Evolutionary conservation across 2,888 invertebrate genomes (phyloP), one percentile per base, ranked within the genome.

Genomic region (Venusia cambrica): DNA sequence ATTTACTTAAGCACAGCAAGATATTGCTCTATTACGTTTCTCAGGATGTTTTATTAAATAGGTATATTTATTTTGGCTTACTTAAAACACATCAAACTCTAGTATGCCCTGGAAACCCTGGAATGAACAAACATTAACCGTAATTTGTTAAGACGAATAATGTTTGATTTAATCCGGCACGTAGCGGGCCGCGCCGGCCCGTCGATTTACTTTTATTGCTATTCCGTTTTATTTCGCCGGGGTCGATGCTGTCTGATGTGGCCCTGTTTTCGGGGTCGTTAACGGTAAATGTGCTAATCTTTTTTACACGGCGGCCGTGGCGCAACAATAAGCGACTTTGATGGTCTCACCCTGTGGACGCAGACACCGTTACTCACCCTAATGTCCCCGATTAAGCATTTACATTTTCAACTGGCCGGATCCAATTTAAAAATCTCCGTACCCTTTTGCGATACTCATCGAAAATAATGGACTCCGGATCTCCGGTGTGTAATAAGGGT

Each of bases 121-220:
- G 62, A 73, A 66, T 73, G 64, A 70, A 73, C 71, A 74, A 78
- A 76, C 78, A 73, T 68, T 69, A 72, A 73, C 71, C 75, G 75
- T 81, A 83, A 83, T 83, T 84, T 83, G 74, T 77, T 81, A 79
- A 81, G 81, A 81, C 79, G 76, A 81, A 81, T 81, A 83, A 80
- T 73, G 79, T 83, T 81, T 83, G 84, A 81, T 80, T 83, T 83
- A 78, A 81, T 79, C 78, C 78, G 68, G 74, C 80, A 77, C 79
- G 77, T 78, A 73, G 57, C 62, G 57, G 54, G 62, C 65, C 51
- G 62, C 67, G 62, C 61, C 62, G 71, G 64, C 61, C 64, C 71
- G 74, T 76, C 83, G 80, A 84, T 85, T 81, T 81, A 78, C 80
- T 83, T 85, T 84, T 80, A 83, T 81, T 78, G 74, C 78, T 76